These are phyloP conservation scores for Trematocara variabile DNA, from an alignment of 2,113 vertebrate genomes.

Conservation along the genomic window DNA sequence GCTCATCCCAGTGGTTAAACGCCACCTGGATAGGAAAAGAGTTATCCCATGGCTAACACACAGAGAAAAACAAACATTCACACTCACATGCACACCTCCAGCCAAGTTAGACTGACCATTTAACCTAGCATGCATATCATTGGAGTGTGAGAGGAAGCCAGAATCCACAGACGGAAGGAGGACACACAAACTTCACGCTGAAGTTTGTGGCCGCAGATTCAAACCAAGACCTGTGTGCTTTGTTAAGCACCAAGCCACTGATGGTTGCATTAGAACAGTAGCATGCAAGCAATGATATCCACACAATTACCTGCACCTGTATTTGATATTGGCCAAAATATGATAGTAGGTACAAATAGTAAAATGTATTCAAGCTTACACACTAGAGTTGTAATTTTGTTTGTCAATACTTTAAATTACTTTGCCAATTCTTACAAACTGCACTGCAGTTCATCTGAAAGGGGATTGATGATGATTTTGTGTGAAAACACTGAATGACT, in stretches of 20 bases:
- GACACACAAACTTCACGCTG: background rate
- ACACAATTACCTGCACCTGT: background rate
- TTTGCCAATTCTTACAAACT: background rate
- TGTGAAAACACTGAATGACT: background rate
- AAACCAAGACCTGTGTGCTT: background rate
- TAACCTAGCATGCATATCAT: background rate
- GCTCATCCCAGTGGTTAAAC: background rate
- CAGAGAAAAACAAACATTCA: background rate
- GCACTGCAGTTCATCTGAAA: background rate
- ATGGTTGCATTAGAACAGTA: background rate
- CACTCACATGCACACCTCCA: background rate
- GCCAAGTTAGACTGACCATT: background rate
- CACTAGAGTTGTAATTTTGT: background rate
- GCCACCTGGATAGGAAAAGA: background rate
- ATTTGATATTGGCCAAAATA: background rate
- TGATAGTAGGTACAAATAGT: background rate
- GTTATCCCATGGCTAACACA: background rate
- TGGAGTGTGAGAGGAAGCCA: background rate
- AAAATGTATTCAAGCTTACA: background rate
- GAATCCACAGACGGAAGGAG: background rate
- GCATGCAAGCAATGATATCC: rapidly evolving
- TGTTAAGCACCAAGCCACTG: background rate
- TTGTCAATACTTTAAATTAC: background rate
- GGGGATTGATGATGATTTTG: background rate
- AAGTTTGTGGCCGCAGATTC: background rate